Conservation (phyloP, 2,888 invertebrate species). For the Panzeria rudis region DNA sequence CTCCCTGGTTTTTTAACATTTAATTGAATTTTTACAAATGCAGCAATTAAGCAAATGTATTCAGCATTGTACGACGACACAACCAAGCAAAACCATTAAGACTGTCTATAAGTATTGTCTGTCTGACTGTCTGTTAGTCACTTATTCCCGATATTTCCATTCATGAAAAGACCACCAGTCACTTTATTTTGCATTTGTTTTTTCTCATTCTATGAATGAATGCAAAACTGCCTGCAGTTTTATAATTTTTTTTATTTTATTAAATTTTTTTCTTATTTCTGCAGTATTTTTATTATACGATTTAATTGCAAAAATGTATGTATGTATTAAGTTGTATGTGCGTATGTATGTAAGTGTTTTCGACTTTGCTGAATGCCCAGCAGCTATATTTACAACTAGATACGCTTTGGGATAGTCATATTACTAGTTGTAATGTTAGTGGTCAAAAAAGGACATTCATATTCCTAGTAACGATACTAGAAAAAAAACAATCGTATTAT, state of each 20-base stretch:
- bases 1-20: constrained; percentile 34
- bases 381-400: too few relatives aligned
- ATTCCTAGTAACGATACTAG: too few relatives aligned
- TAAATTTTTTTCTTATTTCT: constrained; percentile 16
- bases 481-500: too few relatives aligned
- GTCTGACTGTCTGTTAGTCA: neutral
- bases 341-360: neutral
- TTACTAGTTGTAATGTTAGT: too few relatives aligned
- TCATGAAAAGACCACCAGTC: constrained; percentile 4
- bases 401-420: too few relatives aligned
- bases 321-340: neutral
- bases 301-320: constrained; percentile 68
- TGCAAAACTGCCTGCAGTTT: constrained; percentile 25
- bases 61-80: neutral
- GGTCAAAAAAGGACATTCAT: too few relatives aligned
- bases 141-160: constrained; percentile 47
- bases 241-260: neutral
- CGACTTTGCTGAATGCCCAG: constrained; percentile 13
- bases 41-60: constrained; percentile 63
- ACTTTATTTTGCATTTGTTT: neutral
- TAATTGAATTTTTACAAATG: constrained; percentile 65
- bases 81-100: constrained; percentile 31
- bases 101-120: neutral
- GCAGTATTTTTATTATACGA: constrained; percentile 4
- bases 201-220: constrained; percentile 16